phyloP scores from a whole-genome alignment of 2,888 invertebrate species.

The Calameuta filiformis region DNA sequence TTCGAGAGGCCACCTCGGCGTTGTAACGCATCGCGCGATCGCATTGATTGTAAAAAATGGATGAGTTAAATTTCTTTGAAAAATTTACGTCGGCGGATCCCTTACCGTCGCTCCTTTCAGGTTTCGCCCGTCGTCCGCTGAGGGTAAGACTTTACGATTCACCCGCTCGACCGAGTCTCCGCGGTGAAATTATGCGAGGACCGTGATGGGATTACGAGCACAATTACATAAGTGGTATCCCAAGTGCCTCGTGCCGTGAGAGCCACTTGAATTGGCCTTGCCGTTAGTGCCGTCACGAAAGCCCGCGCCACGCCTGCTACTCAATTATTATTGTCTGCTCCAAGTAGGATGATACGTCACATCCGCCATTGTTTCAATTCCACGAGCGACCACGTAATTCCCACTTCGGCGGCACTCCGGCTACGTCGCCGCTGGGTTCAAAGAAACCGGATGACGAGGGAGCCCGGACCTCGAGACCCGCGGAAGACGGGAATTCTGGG shows the following conservation, averaged over 20 bases:
- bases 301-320: conserved; percentile 9
- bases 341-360: conserved; percentile 31
- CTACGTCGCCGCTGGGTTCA: not conserved
- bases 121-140: too few species aligned
- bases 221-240: conserved; percentile 38
- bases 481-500: too few species aligned
- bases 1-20: too few species aligned
- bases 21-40: too few species aligned
- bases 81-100: too few species aligned
- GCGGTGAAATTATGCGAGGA: not conserved
- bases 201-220: conserved; percentile 33
- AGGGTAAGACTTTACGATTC: too few species aligned
- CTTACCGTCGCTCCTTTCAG: too few species aligned
- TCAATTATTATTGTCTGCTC: conserved; percentile 21
- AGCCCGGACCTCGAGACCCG: too few species aligned
- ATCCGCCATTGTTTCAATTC: conserved; percentile 30
- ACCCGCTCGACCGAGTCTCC: too few species aligned
- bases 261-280: conserved; percentile 23
- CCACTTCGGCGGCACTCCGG: not conserved
- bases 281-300: not conserved
- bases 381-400: conserved; percentile 9
- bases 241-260: conserved; percentile 33
- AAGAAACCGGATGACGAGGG: too few species aligned
- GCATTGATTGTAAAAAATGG: too few species aligned
- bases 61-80: too few species aligned